Base-by-base conservation (phyloP, 2,888 invertebrate genomes). In the Athalia circularis region DNA sequence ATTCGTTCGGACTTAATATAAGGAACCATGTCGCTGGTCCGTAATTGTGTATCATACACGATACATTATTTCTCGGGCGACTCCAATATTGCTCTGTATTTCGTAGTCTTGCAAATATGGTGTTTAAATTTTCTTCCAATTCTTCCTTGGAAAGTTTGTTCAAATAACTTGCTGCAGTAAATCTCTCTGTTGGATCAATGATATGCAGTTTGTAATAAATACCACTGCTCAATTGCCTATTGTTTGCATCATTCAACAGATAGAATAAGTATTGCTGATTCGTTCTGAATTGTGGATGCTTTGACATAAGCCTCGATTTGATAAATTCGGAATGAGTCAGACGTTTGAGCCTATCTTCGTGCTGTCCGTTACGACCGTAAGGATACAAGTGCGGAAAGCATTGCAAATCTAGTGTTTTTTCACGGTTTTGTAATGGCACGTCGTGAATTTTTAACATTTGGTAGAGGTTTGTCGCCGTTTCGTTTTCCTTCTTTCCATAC, bases 191-290 rank as follows among this genome's bases (percentile, higher is more conserved):
- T 13, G 77, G 77, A 80, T 82, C 81, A 50, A 74, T 79, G 11
- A 80, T 64, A 77, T 83, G 81, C 61, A 83, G 61, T 77, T 80
- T 80, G 48, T 82, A 78, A 78, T 79, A 83, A 54, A 84, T 83
- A 15, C 81, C 82, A 75, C 75, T 74, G 57, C 67, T 79, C 29
- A 82, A 50, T 79, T 83, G 81, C 13, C 83, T 75, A 11, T 82
- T 79, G 77, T 83, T 84, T n/a, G 79, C 48, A 48, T 83, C 79
- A 68, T 85, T 81, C 61, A 84, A 67, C 52, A 83, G 77, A 70
- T 79, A 83, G 78, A 85, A 85, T 62, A 85, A n/a, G 75, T 81
- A 81, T 15, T 81, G 81, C 13, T 74, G 67, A 77, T 86, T 82
- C 62, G 79, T 43, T 77, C 85, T 65, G 79, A 83, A 86, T 77